These are phyloP conservation scores for Nasonia longicornis DNA, from an alignment of 1,140 invertebrate species.

Conservation along the genomic window DNA sequence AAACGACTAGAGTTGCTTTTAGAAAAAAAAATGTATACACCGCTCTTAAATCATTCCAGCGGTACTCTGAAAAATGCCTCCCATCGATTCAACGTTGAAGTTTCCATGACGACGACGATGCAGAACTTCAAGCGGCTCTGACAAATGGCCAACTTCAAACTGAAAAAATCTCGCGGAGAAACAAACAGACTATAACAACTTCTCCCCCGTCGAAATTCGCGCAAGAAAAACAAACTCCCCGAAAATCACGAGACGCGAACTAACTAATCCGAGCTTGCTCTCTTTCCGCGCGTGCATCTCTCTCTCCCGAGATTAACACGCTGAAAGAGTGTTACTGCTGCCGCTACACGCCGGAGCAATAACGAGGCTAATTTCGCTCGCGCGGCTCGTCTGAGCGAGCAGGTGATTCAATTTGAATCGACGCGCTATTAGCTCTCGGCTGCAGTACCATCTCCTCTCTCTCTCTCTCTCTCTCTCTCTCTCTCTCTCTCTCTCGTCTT, in stretches of 20 bases:
- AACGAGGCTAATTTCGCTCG: constrained; percentile 30
- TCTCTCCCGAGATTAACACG: background rate
- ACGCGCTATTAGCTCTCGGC: constrained; percentile 30
- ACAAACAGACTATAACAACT: background rate
- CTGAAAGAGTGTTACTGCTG: background rate
- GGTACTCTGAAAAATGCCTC: background rate
- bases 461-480: constrained; percentile 23
- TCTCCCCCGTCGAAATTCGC: no score
- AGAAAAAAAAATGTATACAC: no score
- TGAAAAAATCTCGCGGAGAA: background rate
- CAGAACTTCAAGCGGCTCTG: background rate
- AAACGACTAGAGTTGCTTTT: no score
- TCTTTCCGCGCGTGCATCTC: background rate
- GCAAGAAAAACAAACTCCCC: background rate
- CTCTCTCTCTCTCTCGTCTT: constrained; percentile 5
- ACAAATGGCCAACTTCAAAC: background rate
- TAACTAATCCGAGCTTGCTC: background rate
- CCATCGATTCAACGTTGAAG: background rate
- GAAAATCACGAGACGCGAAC: background rate
- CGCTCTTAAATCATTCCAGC: background rate
- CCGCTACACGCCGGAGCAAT: background rate
- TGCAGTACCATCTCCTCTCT: constrained; percentile 1
- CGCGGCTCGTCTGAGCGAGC: background rate
- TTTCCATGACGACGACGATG: background rate
- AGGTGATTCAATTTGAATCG: constrained; percentile 34